Evolutionary conservation across 2,113 vertebrate genomes (phyloP).

Genomic region (Malaclemys terrapin): DNA sequence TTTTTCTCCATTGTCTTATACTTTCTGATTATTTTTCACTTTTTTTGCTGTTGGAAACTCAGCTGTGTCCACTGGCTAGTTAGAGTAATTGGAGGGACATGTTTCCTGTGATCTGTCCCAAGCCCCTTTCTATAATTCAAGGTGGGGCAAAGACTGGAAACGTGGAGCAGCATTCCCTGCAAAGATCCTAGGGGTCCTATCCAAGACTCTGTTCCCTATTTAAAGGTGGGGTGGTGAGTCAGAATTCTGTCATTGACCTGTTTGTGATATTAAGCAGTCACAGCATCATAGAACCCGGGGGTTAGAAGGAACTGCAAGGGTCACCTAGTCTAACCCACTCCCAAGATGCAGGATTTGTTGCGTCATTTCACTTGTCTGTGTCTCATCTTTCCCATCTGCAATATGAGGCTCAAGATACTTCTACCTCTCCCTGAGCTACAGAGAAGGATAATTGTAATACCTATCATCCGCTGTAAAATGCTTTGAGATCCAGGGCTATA

Average conservation of each 20-base stretch:
- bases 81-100: background rate
- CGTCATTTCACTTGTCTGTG: background rate
- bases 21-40: background rate
- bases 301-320: background rate
- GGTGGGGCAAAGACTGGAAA: background rate
- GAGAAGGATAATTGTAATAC: background rate
- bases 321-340: background rate
- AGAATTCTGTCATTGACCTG: background rate
- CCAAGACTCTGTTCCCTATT: background rate
- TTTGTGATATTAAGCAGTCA: background rate
- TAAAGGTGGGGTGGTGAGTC: background rate
- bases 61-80: background rate
- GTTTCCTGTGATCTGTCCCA: fast-evolving
- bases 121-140: background rate
- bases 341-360: background rate
- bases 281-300: background rate
- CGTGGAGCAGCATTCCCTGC: background rate
- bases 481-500: background rate
- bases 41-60: background rate
- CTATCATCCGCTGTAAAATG: background rate
- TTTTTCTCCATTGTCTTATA: background rate
- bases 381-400: background rate
- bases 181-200: background rate
- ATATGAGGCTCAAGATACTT: background rate
- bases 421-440: background rate